These are phyloP conservation scores for Enteromius afrohamiltoni DNA, from an alignment of 2,797 vertebrate species.

Conservation along the genomic window DNA sequence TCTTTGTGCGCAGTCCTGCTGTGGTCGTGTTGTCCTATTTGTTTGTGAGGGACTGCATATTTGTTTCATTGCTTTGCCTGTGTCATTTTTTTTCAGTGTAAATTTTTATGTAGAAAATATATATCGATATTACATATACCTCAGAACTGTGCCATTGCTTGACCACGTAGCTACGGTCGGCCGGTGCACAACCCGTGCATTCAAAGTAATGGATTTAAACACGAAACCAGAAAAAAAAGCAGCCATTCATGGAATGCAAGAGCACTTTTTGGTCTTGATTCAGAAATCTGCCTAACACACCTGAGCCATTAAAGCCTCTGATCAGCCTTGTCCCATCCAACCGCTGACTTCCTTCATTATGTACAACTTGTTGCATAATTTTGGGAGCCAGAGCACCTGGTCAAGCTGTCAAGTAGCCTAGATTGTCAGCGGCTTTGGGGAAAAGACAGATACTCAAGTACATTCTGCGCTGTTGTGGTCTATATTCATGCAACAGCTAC, in stretches of 20 bases:
- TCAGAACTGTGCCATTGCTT: conserved; percentile 76
- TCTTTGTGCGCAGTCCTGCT: conserved; percentile 64
- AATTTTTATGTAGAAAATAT: conserved; percentile 72
- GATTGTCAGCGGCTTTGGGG: conserved; percentile 84
- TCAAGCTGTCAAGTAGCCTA: conserved; percentile 80
- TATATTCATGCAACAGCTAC: conserved; percentile 98
- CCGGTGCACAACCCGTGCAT: conserved; percentile 63
- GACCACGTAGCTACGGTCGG: conserved; percentile 75
- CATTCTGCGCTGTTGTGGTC: conserved; percentile 95
- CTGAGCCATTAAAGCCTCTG: conserved; percentile 88
- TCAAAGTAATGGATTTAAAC: conserved; percentile 69
- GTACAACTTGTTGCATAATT: conserved; percentile 81
- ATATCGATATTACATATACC: conserved; percentile 70
- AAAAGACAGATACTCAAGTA: conserved; percentile 83
- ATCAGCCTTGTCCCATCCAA: conserved; percentile 79
- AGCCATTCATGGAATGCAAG: conserved; percentile 83
- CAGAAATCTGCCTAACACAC: conserved; percentile 90
- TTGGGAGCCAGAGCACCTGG: conserved; percentile 81
- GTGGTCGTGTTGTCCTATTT: conserved; percentile 68
- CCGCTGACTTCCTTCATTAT: conserved; percentile 87
- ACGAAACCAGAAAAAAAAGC: conserved; percentile 75
- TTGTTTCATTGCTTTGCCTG: conserved; percentile 64
- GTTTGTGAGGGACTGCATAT: conserved; percentile 75
- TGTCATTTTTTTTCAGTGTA: conserved; percentile 72
- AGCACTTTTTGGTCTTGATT: conserved; percentile 91